These are phyloP conservation scores for Terrapene triunguis DNA, from an alignment of 2,113 vertebrate species.

Conservation along the genomic window DNA sequence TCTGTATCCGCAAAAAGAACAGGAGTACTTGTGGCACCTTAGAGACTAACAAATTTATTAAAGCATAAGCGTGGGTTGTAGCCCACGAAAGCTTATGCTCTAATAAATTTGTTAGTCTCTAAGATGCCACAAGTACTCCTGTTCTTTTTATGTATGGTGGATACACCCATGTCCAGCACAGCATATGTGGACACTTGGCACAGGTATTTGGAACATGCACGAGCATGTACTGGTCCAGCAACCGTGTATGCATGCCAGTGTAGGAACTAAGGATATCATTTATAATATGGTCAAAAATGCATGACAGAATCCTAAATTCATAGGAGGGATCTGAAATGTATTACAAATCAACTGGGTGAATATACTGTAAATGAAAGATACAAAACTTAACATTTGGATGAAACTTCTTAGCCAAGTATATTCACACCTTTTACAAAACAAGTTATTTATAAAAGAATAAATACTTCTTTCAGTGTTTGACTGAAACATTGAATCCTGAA, in stretches of 20 bases:
- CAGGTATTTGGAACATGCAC: not conserved
- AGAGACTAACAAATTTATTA: too few relatives aligned
- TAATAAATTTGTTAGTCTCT: too few relatives aligned
- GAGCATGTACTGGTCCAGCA: not conserved
- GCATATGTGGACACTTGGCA: not conserved
- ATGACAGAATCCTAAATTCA: conserved; percentile 44
- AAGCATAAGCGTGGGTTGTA: too few relatives aligned
- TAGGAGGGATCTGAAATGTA: conserved; percentile 64
- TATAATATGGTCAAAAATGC: conserved; percentile 50
- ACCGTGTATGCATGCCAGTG: not conserved
- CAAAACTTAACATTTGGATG: conserved; percentile 57
- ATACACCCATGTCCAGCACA: not conserved
- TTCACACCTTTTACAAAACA: conserved; percentile 55
- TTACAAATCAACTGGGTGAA: conserved; percentile 67
- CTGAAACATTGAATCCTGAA: not conserved
- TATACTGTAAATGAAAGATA: conserved; percentile 52
- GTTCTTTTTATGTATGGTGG: not conserved
- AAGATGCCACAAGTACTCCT: too few relatives aligned
- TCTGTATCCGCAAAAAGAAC: too few relatives aligned
- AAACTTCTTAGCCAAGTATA: conserved; percentile 47
- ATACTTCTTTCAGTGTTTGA: conserved; percentile 39
- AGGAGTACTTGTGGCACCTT: too few relatives aligned
- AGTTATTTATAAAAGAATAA: conserved; percentile 48
- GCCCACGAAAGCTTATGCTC: too few relatives aligned
- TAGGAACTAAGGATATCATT: conserved; percentile 32